Evolutionary conservation across 2,797 vertebrate genomes (phyloP).

Genomic region (Ciconia nigra): DNA sequence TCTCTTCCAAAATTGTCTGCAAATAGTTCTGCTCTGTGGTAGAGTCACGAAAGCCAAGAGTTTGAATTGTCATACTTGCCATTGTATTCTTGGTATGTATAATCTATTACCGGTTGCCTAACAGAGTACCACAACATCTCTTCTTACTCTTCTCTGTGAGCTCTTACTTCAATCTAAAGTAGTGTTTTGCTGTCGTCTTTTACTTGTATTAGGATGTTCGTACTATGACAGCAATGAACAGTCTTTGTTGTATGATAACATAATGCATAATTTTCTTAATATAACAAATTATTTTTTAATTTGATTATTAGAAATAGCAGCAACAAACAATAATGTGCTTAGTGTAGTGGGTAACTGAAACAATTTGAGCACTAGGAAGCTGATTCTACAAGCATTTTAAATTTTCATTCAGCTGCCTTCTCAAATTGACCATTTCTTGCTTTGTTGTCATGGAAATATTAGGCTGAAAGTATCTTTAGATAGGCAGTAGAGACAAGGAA

Average conservation of each 20-base stretch:
- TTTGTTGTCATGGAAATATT: constrained; percentile 50
- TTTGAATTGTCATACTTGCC: neutral
- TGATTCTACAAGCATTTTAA: neutral
- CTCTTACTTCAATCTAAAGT: neutral
- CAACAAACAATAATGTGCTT: neutral
- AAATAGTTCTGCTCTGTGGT: neutral
- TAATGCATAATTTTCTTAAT: neutral
- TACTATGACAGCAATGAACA: neutral
- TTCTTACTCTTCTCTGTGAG: neutral
- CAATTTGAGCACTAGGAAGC: neutral
- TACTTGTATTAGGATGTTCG: neutral
- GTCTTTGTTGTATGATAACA: neutral
- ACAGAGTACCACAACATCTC: neutral
- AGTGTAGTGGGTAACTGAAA: neutral
- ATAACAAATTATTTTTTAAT: neutral
- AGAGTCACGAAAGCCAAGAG: neutral
- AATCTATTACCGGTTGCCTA: neutral
- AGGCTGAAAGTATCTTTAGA: constrained; percentile 34
- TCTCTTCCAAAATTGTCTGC: neutral
- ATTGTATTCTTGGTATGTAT: rapidly evolving
- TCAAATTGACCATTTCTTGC: constrained; percentile 20
- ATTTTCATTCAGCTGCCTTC: neutral
- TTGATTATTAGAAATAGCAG: neutral
- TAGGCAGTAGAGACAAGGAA: neutral
- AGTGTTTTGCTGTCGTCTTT: neutral